Percentiles rank a stretch among this genome's conserved stretches.
Conservation (phyloP, 1,140 invertebrate genomes). For the Bombus polaris region DNA sequence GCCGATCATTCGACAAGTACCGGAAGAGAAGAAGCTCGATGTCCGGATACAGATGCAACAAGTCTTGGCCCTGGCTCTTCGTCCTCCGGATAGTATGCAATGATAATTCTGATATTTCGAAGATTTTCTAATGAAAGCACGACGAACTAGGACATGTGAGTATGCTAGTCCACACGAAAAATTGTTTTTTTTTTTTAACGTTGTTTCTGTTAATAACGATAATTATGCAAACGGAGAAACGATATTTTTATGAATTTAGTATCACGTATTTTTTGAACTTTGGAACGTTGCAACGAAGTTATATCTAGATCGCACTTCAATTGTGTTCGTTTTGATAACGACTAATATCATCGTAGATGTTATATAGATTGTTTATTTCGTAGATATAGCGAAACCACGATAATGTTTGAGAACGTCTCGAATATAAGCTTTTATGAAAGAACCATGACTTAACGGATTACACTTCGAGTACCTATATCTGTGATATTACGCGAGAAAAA, state of each 20-base stretch:
- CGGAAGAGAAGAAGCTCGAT: constrained; percentile 77
- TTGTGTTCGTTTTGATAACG: constrained; percentile 5
- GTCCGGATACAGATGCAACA: constrained; percentile 81
- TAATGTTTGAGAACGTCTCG: neutral
- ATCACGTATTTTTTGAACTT: neutral
- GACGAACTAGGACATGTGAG: neutral
- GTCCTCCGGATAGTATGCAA: constrained; percentile 68
- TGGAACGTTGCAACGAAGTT: neutral
- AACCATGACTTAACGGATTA: constrained; percentile 11
- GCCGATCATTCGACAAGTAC: constrained; percentile 76
- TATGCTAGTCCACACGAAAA: neutral
- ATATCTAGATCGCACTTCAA: neutral
- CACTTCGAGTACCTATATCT: constrained; percentile 50
- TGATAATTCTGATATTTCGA: neutral
- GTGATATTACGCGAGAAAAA: constrained; percentile 46
- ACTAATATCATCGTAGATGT: neutral
- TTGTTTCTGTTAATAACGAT: neutral
- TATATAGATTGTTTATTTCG: neutral
- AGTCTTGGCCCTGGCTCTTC: constrained; percentile 72
- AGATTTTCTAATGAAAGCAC: neutral
- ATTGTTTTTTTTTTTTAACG: neutral
- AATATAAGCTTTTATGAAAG: neutral
- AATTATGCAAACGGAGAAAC: too few relatives aligned
- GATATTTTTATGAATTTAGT: neutral
- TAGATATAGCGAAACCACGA: neutral